A percentile compares a stretch with the other conserved stretches of the same genome.
phyloP scores from a whole-genome alignment of 2,797 vertebrate species.

The Hozukius guyotensis region DNA sequence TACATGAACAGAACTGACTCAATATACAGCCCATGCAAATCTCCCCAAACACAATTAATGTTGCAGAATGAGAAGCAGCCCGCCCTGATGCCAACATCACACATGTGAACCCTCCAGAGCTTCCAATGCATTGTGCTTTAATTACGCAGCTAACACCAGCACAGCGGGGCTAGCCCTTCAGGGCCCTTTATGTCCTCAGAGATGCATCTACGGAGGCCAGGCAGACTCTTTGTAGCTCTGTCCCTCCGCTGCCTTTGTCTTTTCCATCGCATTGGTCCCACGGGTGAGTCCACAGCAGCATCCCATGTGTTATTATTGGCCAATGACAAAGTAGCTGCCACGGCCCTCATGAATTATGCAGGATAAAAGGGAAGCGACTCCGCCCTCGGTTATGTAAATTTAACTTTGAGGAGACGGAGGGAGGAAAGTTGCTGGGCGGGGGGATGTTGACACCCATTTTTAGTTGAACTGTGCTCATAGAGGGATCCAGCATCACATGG shows the following conservation, averaged over 20 bases:
- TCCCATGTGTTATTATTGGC: conserved; percentile 76
- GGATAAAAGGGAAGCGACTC: conserved; percentile 43
- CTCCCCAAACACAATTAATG: conserved; percentile 20
- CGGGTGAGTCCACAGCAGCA: conserved; percentile 67
- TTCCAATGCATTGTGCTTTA: conserved; percentile 60
- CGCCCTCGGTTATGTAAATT: conserved; percentile 80
- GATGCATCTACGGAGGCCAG: conserved; percentile 59
- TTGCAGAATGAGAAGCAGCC: conserved; percentile 22
- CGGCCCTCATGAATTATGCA: conserved; percentile 84
- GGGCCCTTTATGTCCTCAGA: conserved; percentile 66
- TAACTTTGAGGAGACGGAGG: conserved; percentile 50
- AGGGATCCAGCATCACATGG: background rate
- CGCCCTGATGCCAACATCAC: conserved; percentile 24
- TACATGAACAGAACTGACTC: background rate
- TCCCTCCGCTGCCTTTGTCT: conserved; percentile 78
- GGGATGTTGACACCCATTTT: conserved; percentile 2
- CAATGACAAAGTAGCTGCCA: conserved; percentile 83
- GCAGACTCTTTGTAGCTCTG: conserved; percentile 69
- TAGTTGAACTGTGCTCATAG: background rate
- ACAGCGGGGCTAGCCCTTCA: conserved; percentile 39
- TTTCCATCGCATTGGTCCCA: conserved; percentile 61
- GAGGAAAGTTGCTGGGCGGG: conserved; percentile 25
- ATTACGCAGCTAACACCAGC: conserved; percentile 64
- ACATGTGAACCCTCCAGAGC: conserved; percentile 46
- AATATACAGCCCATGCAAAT: background rate